Base-by-base conservation (phyloP, 2,113 vertebrate genomes). In the Alethe diademata region DNA sequence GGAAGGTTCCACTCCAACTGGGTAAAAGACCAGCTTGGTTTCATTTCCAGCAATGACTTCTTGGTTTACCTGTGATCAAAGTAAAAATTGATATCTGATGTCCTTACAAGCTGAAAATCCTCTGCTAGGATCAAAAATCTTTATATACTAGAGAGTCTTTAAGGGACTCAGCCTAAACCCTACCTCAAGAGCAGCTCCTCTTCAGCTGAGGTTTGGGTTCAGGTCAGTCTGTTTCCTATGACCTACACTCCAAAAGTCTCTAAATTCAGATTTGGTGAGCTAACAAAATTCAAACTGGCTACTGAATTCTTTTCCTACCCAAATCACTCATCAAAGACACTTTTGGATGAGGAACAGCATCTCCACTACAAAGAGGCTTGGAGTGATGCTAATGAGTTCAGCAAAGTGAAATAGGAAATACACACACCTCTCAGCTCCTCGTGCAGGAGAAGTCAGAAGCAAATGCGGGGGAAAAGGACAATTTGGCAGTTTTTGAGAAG, bases 361-460 rank as follows among this genome's bases (percentile, higher is more conserved):
- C 11, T 74, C 35, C 26, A 23, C 23, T 67, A 25, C 4, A 45
- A 9, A 25, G 8, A 36, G 10, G 6, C 13, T 64, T 62, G 40
- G 28, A 35, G n/a, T 6, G 40, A 48, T 20, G 6, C 10, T 88
- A 60, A 36, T 29, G 11, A 61, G 22, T 23, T 64, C 28, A 50
- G 23, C 33, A 40, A 66, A 54, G 5, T 14, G 25, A 65, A 86
- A 15, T 3, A 13, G 23, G 36, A 51, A 47, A 50, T 7, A 6
- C 0, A 13, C 11, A 11, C 19, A 18, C 1, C 2, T 35, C 48
- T 50, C 22, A 22, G n/a, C 31, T 56, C 5, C n/a, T 65, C 8
- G 2, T 13, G 14, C 12, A 42, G 42, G 40, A 42, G 14, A 2
- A n/a, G 4, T 2, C 12, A 33, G 45, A 73, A 78, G 31, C 3